A percentile compares a stretch with the other conserved stretches of the same genome.
phyloP scores from a whole-genome alignment of 2,797 vertebrate genomes.

The Hephaestus fuliginosus region DNA sequence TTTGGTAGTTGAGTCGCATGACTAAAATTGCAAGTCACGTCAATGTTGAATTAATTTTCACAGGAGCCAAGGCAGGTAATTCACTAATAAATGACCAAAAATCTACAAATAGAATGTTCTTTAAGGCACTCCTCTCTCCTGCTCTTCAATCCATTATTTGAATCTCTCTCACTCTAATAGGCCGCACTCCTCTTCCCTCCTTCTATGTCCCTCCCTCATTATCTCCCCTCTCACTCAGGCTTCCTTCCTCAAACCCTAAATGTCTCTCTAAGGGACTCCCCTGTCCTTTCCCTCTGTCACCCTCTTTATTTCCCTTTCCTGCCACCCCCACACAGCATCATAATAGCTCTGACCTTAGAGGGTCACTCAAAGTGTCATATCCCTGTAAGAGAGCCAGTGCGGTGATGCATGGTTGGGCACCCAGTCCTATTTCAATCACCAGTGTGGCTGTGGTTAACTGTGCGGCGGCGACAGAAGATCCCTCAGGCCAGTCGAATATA shows the following conservation, averaged over 20 bases:
- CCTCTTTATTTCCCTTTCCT: conserved; percentile 73
- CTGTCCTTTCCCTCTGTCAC: conserved; percentile 58
- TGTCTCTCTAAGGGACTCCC: conserved; percentile 68
- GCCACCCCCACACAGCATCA: conserved; percentile 55
- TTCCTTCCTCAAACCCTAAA: conserved; percentile 73
- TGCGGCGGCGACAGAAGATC: conserved; percentile 19
- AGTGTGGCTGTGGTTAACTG: conserved; percentile 50
- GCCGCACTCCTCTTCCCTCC: conserved; percentile 30
- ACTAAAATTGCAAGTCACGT: conserved; percentile 67
- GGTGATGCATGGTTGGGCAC: conserved; percentile 50
- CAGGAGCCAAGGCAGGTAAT: conserved; percentile 50
- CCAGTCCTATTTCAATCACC: conserved; percentile 61
- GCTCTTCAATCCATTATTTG: conserved; percentile 47
- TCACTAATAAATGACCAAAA: conserved; percentile 50
- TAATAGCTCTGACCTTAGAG: conserved; percentile 70
- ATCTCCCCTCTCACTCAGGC: conserved; percentile 56
- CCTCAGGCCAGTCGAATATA: conserved; percentile 46
- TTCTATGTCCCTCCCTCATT: conserved; percentile 54
- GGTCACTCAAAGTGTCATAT: conserved; percentile 66
- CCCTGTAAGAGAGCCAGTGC: conserved; percentile 53
- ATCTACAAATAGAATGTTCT: conserved; percentile 44
- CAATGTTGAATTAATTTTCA: conserved; percentile 67
- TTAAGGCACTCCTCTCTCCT: conserved; percentile 29
- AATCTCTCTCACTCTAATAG: conserved; percentile 49
- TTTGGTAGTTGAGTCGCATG: conserved; percentile 64